Base-by-base conservation (phyloP, 1,140 invertebrate genomes). In the Argopecten irradians region DNA sequence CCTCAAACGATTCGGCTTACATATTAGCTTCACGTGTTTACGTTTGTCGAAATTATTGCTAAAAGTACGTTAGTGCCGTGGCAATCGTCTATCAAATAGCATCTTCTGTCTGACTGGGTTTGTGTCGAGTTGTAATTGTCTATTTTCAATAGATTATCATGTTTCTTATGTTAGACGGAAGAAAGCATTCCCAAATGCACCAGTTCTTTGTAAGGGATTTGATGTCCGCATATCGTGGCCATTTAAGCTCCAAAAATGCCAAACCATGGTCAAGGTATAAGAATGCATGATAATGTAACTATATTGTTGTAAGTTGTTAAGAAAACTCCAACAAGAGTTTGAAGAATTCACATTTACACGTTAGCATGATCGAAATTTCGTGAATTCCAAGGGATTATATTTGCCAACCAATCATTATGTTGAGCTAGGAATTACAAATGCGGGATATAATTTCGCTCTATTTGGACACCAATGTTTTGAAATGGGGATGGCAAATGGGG, bases 1-100 rank as follows among this genome's bases (percentile, higher is more conserved):
- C 55, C 55, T 71, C 55, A 71, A 71, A 71, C 55, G 28, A 71
- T 71, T 71, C 55, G 55, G 55, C 55, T 71, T 71, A 28, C 22
- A 71, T 22, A 71, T 71, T n/a, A 7, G 13, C 11, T 71, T n/a
- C 55, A 71, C n/a, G 22, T 71, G 55, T 71, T 71, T 71, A 71
- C 55, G 22, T 71, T 71, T 71, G 55, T 71, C n/a, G 5, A n/a
- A n/a, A 71, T n/a, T n/a, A 71, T 28, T 71, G 55, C n/a, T 71
- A 28, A 71, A 71, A 71, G 55, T 71, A n/a, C 55, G 55, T 71
- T 71, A 71, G n/a, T 71, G 55, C 22, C 55, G 55, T 28, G 55
- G 8, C 22, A 28, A 16, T 71, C n/a, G 28, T 71, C 55, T 28
- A 16, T 71, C 22, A 16, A 71, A 28, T 71, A 71, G 28, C 55